Evolutionary conservation across 1,140 invertebrate species (phyloP).

Genomic region (Tetramorium simillimum): DNA sequence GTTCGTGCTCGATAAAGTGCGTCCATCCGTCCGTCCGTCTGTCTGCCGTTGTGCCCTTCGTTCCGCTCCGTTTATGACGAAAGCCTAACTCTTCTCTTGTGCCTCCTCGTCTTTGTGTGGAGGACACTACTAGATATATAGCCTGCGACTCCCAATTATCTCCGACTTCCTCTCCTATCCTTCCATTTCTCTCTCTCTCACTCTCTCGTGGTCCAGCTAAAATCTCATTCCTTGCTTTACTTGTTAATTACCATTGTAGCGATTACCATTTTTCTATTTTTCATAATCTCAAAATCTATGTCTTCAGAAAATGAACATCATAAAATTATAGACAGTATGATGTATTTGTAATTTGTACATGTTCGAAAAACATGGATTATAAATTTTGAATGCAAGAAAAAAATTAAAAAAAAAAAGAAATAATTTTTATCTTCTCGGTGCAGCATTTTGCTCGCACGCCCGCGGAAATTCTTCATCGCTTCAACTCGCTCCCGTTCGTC

Average conservation of each 20-base stretch:
- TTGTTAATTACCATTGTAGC: not conserved
- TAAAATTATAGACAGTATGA: not conserved
- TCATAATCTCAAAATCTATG: not conserved
- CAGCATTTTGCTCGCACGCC: not conserved
- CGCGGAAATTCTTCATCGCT: slow-evolving; percentile 10
- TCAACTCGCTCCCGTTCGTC: not conserved
- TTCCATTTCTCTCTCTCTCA: not conserved
- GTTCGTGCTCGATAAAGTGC: slow-evolving; percentile 27
- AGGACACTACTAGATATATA: slow-evolving; percentile 3
- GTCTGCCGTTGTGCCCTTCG: slow-evolving; percentile 42
- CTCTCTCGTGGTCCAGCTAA: not conserved
- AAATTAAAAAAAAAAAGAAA: too few species aligned
- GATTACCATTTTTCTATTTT: not conserved
- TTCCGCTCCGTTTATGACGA: slow-evolving; percentile 62
- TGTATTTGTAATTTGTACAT: not conserved
- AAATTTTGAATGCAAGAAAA: not conserved
- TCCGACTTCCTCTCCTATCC: not conserved
- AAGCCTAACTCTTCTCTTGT: slow-evolving; percentile 27
- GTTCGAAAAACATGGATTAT: not conserved
- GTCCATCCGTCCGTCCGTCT: slow-evolving; percentile 24
- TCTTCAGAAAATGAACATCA: not conserved
- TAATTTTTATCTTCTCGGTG: too few species aligned
- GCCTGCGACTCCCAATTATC: not conserved
- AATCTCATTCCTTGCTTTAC: slow-evolving; percentile 22
- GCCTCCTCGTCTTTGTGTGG: slow-evolving; percentile 28